Percentiles rank a stretch among this genome's conserved stretches.
phyloP scores from a whole-genome alignment of 2,797 vertebrate genomes.

The Pristis pectinata region DNA sequence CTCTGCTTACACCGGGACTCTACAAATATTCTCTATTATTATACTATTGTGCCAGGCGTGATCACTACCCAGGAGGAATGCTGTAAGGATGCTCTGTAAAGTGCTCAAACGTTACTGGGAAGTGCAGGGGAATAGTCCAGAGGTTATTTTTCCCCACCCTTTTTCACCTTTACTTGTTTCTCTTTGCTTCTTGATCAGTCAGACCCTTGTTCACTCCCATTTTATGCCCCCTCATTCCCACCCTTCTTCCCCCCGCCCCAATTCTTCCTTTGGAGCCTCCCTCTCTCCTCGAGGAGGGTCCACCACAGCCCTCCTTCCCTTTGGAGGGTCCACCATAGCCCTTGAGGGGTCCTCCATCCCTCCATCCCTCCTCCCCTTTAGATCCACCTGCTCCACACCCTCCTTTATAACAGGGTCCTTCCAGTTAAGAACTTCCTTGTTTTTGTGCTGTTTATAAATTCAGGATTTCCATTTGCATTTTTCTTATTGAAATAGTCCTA shows the following conservation, averaged over 20 bases:
- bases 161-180: neutral
- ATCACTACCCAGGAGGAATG: neutral
- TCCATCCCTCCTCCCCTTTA: no score
- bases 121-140: neutral
- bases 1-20: neutral
- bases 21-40: neutral
- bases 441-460: no score
- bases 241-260: neutral
- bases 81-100: neutral
- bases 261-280: no score
- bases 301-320: no score
- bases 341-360: no score
- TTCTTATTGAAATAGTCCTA: no score
- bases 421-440: neutral
- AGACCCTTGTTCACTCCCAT: neutral
- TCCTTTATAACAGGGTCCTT: neutral
- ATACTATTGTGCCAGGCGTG: neutral
- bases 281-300: no score
- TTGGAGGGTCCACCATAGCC: no score
- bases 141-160: no score
- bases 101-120: neutral
- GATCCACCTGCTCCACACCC: no score
- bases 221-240: neutral
- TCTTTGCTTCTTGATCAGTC: no score
- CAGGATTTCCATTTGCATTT: no score